Evolutionary conservation across 2,888 invertebrate genomes (phyloP), one percentile per base, ranked within the genome.

Genomic region (Eupithecia dodoneata): DNA sequence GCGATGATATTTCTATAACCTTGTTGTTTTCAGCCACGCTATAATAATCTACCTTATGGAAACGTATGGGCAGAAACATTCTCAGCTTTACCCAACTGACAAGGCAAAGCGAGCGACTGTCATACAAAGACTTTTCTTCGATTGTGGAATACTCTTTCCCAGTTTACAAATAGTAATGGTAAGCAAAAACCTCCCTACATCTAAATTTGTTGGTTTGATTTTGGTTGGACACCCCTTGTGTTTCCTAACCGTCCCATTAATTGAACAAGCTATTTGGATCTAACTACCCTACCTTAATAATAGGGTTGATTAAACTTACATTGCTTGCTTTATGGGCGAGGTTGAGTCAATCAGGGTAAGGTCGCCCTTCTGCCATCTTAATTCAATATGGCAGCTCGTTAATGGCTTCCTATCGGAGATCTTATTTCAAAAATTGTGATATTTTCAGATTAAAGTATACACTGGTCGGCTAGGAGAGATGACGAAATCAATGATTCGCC

Each of bases 131-230:
- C 76, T 94, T 66, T 93, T 93, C 79, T 93, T 93, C 63, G 92
- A 94, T 65, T 92, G 93, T 78, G 94, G 94, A 7, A 78, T 94
- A 74, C 83, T 94, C 18, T 94, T 94, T 77, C 91, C 89, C 49
- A 90, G 92, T 81, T 85, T 94, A 41, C 86, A 92, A 79, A 84
- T 91, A 73, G 86, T 94, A 15, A 94, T 94, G 94, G 94, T 94
- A 85, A 84, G 83, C 78, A 12, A 66, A 66, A 66, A 30, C 63
- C 2, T 63, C 12, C 63, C 10, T 63, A 9, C 4, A n/a, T n/a
- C 5, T 13, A 10, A 49, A 30, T 30, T 30, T 1, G 30, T 30
- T 30, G 30, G 30, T 30, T 49, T 49, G 13, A 7, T 59, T 18
- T 30, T 59, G 18, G 18, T 63, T 10, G 30, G 30, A 30, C 10